Conservation (phyloP, 2,797 vertebrate species). For the Pogonophryne albipinna region DNA sequence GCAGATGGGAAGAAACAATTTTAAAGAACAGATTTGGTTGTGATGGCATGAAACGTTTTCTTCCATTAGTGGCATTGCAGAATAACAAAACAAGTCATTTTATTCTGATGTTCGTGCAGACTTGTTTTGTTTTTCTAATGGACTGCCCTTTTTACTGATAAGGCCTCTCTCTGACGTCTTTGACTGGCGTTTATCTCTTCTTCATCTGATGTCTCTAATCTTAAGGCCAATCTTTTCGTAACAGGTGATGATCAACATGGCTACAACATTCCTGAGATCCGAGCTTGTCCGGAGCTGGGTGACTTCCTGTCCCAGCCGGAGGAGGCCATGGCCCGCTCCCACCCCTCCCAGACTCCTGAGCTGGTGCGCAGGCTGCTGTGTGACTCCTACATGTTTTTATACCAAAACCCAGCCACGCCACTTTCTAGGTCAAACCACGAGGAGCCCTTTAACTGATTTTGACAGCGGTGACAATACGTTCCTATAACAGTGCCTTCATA, state of each 20-base stretch:
- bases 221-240: conserved; percentile 42
- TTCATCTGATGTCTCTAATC: conserved; percentile 62
- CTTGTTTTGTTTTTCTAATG: conserved; percentile 31
- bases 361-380: conserved; percentile 79
- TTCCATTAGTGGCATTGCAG: not conserved
- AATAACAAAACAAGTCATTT: not conserved
- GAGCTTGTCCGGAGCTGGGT: conserved; percentile 82
- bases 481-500: conserved; percentile 65
- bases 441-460: conserved; percentile 7
- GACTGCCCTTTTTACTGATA: conserved; percentile 47
- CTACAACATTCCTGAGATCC: conserved; percentile 85
- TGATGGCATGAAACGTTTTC: not conserved
- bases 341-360: conserved; percentile 72
- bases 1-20: too few relatives aligned
- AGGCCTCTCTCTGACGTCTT: conserved; percentile 50
- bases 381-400: conserved; percentile 88
- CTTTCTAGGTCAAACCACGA: conserved; percentile 37
- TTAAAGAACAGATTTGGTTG: too few relatives aligned
- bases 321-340: conserved; percentile 66
- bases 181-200: conserved; percentile 48
- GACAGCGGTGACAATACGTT: conserved; percentile 42
- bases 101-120: conserved; percentile 35
- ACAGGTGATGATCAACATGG: conserved; percentile 83
- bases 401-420: conserved; percentile 68
- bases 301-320: conserved; percentile 77